Conservation (phyloP, 2,888 invertebrate species). For the Zygothrica quintamaculata region DNA sequence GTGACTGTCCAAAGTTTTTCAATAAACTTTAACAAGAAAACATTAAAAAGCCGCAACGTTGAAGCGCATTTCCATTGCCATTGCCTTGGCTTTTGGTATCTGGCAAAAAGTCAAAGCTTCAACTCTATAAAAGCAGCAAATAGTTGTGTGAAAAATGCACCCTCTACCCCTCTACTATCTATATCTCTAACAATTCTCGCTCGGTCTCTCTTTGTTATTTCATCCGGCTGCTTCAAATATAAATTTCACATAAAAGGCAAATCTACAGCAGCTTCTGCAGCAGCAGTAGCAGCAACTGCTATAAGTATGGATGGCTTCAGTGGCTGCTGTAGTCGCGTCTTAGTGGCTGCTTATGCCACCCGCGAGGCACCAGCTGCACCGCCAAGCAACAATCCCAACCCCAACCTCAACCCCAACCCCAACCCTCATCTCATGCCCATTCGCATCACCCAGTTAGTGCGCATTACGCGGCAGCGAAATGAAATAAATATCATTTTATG, state of each 20-base stretch:
- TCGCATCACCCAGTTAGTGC: constrained; percentile 45
- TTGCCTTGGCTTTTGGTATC: constrained; percentile 24
- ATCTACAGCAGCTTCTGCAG: constrained; percentile 68
- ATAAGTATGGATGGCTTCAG: constrained; percentile 21
- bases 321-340: constrained; percentile 25
- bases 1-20: constrained; percentile 80
- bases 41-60: constrained; percentile 79
- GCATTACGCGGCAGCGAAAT: constrained; percentile 71
- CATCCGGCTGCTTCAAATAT: constrained; percentile 54
- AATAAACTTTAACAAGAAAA: constrained; percentile 81
- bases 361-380: constrained; percentile 49
- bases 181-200: not conserved
- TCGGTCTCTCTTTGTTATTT: constrained; percentile 46
- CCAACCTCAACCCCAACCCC: not conserved
- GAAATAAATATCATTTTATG: constrained; percentile 79
- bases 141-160: constrained; percentile 68
- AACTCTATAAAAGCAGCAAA: constrained; percentile 74
- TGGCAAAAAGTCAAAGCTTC: constrained; percentile 66
- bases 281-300: too few relatives aligned
- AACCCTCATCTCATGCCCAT: too few relatives aligned
- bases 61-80: constrained; percentile 66
- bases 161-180: not conserved
- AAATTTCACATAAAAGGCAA: constrained; percentile 78
- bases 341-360: constrained; percentile 63
- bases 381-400: constrained; percentile 1